These are phyloP conservation scores for Athalia circularis DNA, from an alignment of 2,888 invertebrate species.

Conservation along the genomic window DNA sequence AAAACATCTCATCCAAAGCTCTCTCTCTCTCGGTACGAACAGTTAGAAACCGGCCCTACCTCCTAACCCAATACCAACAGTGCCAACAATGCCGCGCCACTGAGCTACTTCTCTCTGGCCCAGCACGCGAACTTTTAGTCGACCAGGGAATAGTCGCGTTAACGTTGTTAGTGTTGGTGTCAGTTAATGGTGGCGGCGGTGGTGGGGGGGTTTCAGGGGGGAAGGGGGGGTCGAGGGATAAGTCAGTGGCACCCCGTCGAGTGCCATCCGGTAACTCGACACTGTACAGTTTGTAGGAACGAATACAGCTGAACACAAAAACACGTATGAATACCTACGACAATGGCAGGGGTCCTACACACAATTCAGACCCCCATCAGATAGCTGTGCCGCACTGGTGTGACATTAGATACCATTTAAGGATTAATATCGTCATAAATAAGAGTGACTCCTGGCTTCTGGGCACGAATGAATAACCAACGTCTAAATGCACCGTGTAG, in stretches of 20 bases:
- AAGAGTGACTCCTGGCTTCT: conserved; percentile 64
- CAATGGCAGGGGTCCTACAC: conserved; percentile 69
- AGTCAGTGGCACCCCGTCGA: conserved; percentile 73
- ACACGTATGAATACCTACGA: conserved; percentile 72
- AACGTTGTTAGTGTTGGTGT: not conserved
- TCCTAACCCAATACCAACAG: not conserved
- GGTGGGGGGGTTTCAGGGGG: conserved; percentile 47
- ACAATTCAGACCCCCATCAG: conserved; percentile 62
- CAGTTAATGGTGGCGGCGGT: conserved; percentile 23
- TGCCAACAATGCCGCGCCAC: too few relatives aligned
- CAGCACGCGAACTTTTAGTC: conserved; percentile 26
- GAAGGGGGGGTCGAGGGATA: conserved; percentile 66
- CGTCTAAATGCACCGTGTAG: conserved; percentile 3
- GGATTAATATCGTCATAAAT: conserved; percentile 75
- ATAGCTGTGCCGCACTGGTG: conserved; percentile 67
- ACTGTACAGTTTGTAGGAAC: conserved; percentile 71
- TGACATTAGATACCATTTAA: conserved; percentile 74
- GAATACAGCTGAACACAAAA: conserved; percentile 63
- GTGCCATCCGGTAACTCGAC: conserved; percentile 75
- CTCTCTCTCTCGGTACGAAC: not conserved
- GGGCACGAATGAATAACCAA: conserved; percentile 44
- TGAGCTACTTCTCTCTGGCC: too few relatives aligned
- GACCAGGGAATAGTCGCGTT: conserved; percentile 16
- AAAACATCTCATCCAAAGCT: not conserved
- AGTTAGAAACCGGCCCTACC: not conserved